A percentile compares a stretch with the other conserved stretches of the same genome.
phyloP scores from a whole-genome alignment of 2,797 vertebrate species.

The Spinus pinus region DNA sequence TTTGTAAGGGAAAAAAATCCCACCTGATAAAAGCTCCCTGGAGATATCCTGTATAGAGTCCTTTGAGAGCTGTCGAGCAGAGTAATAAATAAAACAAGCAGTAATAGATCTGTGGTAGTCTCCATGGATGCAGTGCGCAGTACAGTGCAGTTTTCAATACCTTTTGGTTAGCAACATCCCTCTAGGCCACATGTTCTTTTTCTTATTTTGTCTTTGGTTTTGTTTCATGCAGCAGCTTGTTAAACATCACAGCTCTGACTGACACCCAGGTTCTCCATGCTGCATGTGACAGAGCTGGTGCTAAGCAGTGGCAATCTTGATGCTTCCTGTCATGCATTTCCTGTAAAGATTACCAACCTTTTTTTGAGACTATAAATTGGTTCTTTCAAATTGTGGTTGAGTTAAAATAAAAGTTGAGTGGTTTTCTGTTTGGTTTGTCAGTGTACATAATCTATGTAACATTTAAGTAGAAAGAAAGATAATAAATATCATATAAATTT shows the following conservation, averaged over 20 bases:
- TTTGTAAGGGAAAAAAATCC: not conserved
- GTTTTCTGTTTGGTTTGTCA: not conserved
- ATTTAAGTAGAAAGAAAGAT: not conserved
- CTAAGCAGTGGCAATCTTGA: not conserved
- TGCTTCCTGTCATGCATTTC: conserved; percentile 37
- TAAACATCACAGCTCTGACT: not conserved
- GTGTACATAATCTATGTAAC: not conserved
- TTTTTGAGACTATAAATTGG: not conserved
- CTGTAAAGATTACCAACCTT: not conserved
- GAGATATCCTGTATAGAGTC: not conserved
- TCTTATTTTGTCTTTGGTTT: not conserved
- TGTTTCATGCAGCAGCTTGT: not conserved
- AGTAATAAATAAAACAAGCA: conserved; percentile 49
- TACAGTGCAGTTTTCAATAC: not conserved
- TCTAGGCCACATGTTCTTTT: not conserved
- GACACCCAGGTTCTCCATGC: not conserved
- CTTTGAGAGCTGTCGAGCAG: not conserved
- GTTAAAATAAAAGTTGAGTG: not conserved
- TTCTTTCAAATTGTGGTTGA: not conserved
- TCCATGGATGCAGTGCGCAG: not conserved
- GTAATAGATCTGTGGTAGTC: conserved; percentile 28
- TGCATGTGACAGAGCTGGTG: not conserved
- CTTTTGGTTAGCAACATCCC: not conserved
- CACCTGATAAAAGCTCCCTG: conserved; percentile 16
- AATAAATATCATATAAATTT: not conserved